Percentiles rank a stretch among this genome's conserved stretches.
phyloP scores from a whole-genome alignment of 2,888 invertebrate genomes.

The Leptopilina myrica region DNA sequence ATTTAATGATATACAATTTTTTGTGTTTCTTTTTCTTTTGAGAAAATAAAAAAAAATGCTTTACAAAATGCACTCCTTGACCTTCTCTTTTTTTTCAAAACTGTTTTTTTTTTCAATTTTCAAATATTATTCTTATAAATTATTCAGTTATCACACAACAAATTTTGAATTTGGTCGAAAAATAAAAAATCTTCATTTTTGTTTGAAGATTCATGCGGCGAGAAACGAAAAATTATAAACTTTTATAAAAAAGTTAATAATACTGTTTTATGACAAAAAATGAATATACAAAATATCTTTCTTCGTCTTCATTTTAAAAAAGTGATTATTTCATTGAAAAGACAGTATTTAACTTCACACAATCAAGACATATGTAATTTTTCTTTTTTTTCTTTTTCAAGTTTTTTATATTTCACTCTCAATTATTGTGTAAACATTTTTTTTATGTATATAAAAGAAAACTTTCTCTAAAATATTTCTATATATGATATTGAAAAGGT shows the following conservation, averaged over 20 bases:
- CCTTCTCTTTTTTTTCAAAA: not conserved
- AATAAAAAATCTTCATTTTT: not conserved
- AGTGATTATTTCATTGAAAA: slow-evolving; percentile 1
- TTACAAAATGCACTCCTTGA: not conserved
- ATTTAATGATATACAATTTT: not conserved
- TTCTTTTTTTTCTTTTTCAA: not conserved
- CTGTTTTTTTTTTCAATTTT: not conserved
- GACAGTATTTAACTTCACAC: not conserved
- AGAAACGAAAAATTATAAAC: slow-evolving; percentile 11
- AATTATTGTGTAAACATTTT: not conserved
- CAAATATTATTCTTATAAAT: not conserved
- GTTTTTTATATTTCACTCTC: not conserved
- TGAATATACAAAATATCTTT: slow-evolving; percentile 22
- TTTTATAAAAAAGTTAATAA: not conserved
- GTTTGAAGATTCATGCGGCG: too few species aligned
- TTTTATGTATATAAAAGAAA: not conserved
- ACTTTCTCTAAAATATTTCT: slow-evolving; percentile 19
- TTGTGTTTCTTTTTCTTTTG: too few species aligned
- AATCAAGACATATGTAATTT: not conserved
- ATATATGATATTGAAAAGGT: not conserved
- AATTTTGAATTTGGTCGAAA: slow-evolving; percentile 14
- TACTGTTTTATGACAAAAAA: not conserved
- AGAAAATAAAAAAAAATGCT: not conserved
- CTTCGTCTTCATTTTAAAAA: not conserved
- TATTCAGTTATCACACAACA: not conserved